A percentile compares a stretch with the other conserved stretches of the same genome.
These are phyloP conservation scores for Caenorhabditis sp. DNA, from an alignment of 2,888 invertebrate species.

Conservation along the genomic window DNA sequence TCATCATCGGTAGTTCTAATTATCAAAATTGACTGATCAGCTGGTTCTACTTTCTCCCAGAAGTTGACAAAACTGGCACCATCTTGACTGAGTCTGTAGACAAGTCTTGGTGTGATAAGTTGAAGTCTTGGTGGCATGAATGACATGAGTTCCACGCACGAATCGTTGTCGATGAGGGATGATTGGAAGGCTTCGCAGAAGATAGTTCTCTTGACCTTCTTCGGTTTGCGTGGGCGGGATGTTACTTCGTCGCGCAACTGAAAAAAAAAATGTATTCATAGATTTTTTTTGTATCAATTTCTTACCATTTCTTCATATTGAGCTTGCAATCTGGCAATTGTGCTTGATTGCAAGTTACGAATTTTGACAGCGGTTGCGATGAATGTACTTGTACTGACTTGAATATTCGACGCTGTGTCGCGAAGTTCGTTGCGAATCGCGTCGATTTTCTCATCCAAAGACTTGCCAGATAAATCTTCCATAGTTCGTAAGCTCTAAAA, in stretches of 20 bases:
- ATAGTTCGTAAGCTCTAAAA: conserved; percentile 13
- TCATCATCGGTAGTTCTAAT: conserved; percentile 59
- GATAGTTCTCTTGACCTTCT: conserved; percentile 25
- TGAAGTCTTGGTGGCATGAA: conserved; percentile 64
- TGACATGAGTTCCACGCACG: conserved; percentile 62
- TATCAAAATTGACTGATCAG: conserved; percentile 64
- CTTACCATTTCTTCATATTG: conserved; percentile 24
- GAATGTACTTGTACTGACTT: conserved; percentile 54
- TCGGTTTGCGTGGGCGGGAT: conserved; percentile 13
- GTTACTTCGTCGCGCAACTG: conserved; percentile 21
- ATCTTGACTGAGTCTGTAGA: conserved; percentile 65
- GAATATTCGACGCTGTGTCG: conserved; percentile 33
- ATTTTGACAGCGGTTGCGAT: conserved; percentile 61
- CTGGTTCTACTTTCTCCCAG: conserved; percentile 63
- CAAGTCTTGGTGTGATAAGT: conserved; percentile 61
- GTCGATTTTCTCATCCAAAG: conserved; percentile 45
- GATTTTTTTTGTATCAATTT: background rate
- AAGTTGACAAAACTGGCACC: conserved; percentile 68
- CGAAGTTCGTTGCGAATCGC: conserved; percentile 40
- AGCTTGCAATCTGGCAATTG: conserved; percentile 60
- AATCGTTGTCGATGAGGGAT: conserved; percentile 41
- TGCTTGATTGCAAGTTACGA: conserved; percentile 65
- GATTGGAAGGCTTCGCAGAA: conserved; percentile 42
- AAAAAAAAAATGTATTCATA: conserved; percentile 4
- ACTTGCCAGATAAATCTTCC: conserved; percentile 42